Evolutionary conservation across 2,888 invertebrate species (phyloP).

Genomic region (Bellardia pandia): DNA sequence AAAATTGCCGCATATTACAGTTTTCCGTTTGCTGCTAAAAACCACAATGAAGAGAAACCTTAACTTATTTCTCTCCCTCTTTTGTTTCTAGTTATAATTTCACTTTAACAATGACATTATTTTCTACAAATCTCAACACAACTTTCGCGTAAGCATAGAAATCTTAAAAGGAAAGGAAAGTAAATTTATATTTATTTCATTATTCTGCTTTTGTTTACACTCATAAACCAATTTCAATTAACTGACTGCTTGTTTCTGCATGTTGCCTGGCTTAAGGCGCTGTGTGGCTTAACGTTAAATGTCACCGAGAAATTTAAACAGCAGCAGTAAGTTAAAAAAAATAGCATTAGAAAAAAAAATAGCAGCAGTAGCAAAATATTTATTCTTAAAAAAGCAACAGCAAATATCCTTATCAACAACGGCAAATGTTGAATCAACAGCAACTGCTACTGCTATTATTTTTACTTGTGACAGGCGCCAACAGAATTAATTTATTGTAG

Average conservation of each 20-base stretch:
- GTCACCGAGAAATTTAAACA: not conserved
- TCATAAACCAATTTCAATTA: conserved; percentile 72
- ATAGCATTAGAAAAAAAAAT: not conserved
- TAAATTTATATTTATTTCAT: conserved; percentile 17
- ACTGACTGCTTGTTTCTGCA: conserved; percentile 64
- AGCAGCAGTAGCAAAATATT: not conserved
- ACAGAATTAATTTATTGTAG: conserved; percentile 41
- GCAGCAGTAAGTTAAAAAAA: not conserved
- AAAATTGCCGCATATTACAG: conserved; percentile 9
- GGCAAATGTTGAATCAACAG: not conserved
- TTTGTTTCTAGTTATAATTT: not conserved
- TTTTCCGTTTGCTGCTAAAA: not conserved
- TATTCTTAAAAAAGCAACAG: not conserved
- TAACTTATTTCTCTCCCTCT: not conserved
- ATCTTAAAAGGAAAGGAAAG: conserved; percentile 19
- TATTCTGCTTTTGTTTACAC: conserved; percentile 58
- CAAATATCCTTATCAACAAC: conserved; percentile 19
- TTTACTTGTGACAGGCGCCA: not conserved
- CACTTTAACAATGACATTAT: conserved; percentile 8
- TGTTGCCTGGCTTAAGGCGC: conserved; percentile 63
- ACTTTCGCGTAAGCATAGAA: conserved; percentile 8
- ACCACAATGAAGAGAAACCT: not conserved
- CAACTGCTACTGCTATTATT: not conserved
- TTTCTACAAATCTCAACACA: not conserved
- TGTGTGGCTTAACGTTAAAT: conserved; percentile 27